Evolutionary conservation across 2,888 invertebrate species (phyloP), one percentile per base, ranked within the genome.

Genomic region (Stomorhina lunata): DNA sequence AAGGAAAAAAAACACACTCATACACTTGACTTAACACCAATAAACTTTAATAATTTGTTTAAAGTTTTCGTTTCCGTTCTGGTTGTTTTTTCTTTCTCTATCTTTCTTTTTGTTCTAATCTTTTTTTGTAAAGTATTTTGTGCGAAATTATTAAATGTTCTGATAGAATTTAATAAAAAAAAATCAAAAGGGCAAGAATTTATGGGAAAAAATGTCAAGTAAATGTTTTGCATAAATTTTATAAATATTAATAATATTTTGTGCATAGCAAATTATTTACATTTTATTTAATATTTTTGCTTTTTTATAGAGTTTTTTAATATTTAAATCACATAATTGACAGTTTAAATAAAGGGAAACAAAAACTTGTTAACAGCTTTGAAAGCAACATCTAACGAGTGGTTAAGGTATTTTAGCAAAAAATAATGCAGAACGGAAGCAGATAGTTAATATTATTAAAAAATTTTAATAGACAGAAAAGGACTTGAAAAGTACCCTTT

Each of bases 21-120:
- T 50, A 61, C 77, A 76, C 72, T 81, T 81, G 81, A 77, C 71
- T 77, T 53, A 77, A 72, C 77, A 77, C 59, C 76, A 76, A 66
- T 72, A 81, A 81, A 77, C 34, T 81, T 81, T 72, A 59, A 76
- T 71, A 81, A 71, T 37, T 81, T 81, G 27, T 76, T 81, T 66
- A 61, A 81, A 72, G 61, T 68, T 77, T 59, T 22, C n/a, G 34
- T 45, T 63, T 53, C 10, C n/a, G 4, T 48, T 48, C 12, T 32
- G 12, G 12, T 43, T 40, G 25, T 15, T 69, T 53, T 57, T 59
- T 29, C 15, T 22, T 29, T n/a, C 17, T 5, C 32, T 40, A 2
- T n/a, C n/a, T n/a, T n/a, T n/a, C n/a, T n/a, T n/a, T n/a, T n/a
- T n/a, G n/a, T n/a, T n/a, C n/a, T n/a, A n/a, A n/a, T n/a, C n/a